Percentiles rank a stretch among this genome's conserved stretches.
phyloP scores from a whole-genome alignment of 2,797 vertebrate genomes.

The Eulemur mongoz region DNA sequence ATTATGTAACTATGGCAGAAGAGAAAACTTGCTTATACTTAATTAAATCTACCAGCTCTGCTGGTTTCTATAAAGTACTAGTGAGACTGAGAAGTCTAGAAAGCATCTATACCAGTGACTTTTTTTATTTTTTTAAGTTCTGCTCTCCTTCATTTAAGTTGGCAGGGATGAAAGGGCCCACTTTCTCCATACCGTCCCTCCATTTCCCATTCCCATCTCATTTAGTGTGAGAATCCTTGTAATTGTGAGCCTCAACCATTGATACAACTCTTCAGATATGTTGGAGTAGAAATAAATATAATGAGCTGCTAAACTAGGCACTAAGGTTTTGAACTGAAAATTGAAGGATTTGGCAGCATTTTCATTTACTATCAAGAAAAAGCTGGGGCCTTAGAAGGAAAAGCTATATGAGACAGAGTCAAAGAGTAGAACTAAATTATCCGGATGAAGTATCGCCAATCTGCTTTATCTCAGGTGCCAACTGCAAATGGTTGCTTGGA shows the following conservation, averaged over 20 bases:
- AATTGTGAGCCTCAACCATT: neutral
- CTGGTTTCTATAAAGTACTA: neutral
- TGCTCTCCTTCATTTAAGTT: neutral
- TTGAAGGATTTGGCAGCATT: neutral
- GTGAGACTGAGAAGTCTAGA: constrained; percentile 23
- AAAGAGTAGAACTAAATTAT: constrained; percentile 4
- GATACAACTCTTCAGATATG: neutral
- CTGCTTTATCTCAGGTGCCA: neutral
- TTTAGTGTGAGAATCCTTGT: neutral
- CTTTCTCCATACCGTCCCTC: neutral
- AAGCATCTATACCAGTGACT: neutral
- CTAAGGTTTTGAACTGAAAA: neutral
- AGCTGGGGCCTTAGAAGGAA: neutral
- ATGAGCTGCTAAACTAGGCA: neutral
- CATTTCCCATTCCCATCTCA: neutral
- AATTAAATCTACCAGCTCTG: neutral
- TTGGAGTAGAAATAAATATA: neutral
- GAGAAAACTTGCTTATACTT: constrained; percentile 17
- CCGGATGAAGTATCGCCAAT: neutral
- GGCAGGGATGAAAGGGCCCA: neutral
- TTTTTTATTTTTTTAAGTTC: neutral
- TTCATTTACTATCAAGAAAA: constrained; percentile 4
- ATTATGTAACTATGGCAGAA: constrained; percentile 12
- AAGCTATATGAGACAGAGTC: neutral
- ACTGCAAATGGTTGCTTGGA: neutral